Evolutionary conservation across 2,888 invertebrate genomes (phyloP).

Genomic region (Leptura quadrifasciata): DNA sequence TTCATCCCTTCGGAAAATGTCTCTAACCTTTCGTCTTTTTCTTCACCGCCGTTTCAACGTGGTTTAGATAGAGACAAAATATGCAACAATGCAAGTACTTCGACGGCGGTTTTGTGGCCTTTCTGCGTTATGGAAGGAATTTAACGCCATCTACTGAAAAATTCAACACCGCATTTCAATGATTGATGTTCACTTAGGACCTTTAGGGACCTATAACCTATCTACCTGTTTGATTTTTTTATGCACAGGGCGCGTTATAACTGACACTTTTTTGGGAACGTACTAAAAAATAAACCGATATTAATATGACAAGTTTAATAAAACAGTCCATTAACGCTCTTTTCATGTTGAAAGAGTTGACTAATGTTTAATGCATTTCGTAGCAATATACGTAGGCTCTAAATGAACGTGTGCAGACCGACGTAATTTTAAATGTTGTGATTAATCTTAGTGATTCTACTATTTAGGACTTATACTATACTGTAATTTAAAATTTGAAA

Average conservation of each 20-base stretch:
- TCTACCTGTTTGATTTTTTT: conserved; percentile 43
- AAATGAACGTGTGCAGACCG: no score
- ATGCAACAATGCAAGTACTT: conserved; percentile 54
- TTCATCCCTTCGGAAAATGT: conserved; percentile 63
- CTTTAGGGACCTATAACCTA: conserved; percentile 14
- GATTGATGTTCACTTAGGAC: conserved; percentile 46
- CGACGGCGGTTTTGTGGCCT: conserved; percentile 39
- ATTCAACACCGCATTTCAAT: conserved; percentile 48
- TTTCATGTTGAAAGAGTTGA: no score
- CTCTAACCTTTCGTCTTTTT: conserved; percentile 52
- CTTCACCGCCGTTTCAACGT: conserved; percentile 41
- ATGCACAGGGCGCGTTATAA: background rate
- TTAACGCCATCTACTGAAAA: conserved; percentile 48
- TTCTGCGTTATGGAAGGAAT: conserved; percentile 44
- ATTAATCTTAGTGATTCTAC: no score
- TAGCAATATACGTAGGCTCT: no score
- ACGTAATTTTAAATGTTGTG: no score
- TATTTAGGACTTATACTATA: no score
- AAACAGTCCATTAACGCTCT: background rate
- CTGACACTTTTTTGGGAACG: background rate
- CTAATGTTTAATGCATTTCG: no score
- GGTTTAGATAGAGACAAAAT: conserved; percentile 49
- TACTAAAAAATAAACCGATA: no score
- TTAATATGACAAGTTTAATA: background rate
- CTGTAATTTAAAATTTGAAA: no score